Evolutionary conservation across 1,140 invertebrate genomes (phyloP), one percentile per base, ranked within the genome.

Genomic region (Diachasmimorpha longicaudata): DNA sequence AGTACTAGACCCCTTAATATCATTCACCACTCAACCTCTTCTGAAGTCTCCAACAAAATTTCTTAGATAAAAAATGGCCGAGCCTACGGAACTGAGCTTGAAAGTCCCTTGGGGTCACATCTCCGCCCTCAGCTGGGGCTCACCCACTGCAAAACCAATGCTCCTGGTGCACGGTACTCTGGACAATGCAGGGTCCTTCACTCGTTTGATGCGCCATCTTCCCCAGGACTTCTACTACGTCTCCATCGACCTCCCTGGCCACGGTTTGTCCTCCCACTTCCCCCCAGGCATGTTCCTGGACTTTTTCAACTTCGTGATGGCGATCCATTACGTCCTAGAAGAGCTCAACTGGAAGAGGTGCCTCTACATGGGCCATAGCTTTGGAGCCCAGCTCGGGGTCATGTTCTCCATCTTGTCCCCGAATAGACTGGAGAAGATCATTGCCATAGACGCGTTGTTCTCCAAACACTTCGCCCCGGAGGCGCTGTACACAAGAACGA

Each of bases 141-240:
- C 90, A 76, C 79, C 85, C 77, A 80, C 79, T 19, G 84, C 90
- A 58, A 81, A 86, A 3, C 89, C 88, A 0, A 86, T 94, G 2
- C 80, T 95, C 13, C 82, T 90, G 14, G 86, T 93, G n/a, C 94
- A 95, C 82, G 94, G 93, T 0, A 75, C 82, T 23, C 79, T 89
- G 74, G 93, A 93, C 79, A 94, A 94, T 79, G 91, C 92, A 19
- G 91, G 90, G 4, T 86, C 90, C n/a, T 95, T 93, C 84, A 89
- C 93, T 74, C 88, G 88, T 21, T 85, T 95, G 6, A 88, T 93
- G 39, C 85, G 90, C 23, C 76, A 90, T 13, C 85, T 95, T 44
- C 91, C 92, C 4, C 78, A 83, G 66, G 80, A 87, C 4, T 91
- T 90, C 79, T 92, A 91, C 77, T 92, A 92, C 76, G 90, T 94